Evolutionary conservation across 1,140 invertebrate species (phyloP), one percentile per base, ranked within the genome.

Genomic region (Drosophila pachea): DNA sequence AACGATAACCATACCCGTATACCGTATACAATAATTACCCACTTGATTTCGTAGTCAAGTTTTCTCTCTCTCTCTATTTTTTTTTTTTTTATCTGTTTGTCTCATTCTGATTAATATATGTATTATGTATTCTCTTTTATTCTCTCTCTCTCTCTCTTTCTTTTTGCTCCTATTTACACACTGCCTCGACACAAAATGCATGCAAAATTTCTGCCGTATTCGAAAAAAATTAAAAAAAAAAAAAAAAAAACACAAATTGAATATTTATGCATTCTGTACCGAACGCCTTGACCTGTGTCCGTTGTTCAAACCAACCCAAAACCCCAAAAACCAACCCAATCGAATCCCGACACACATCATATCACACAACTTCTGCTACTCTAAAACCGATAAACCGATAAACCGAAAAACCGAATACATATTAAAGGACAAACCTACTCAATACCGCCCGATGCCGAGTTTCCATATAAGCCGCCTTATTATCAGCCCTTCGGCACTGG

Each of bases 381-480:
- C 62, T 70, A 48, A 65, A 67, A n/a, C 12, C 40, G 45, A 61
- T 56, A 65, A 73, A 64, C 73, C 73, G 59, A 66, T 29, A 45
- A 60, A 52, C 55, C 49, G 73, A 49, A 77, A 61, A 73, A 72
- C 56, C 52, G 60, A 72, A 74, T 68, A 56, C 42, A 68, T 11
- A 70, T 68, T 78, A 86, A 92, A 93, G 92, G 93, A 92, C 92
- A 93, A 91, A 88, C 92, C 77, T 93, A 92, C 89, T 93, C 93
- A 78, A 91, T 91, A 83, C 89, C 91, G 88, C 88, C 91, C 54
- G 78, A 88, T 76, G 89, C 89, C 79, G 76, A 73, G 66, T 90
- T 90, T 73, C 90, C 90, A 74, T 91, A 87, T 89, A 89, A 91
- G 84, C 90, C 91, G 71, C 90, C 89, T 67, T 87, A 82, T 86